Conservation (phyloP, 2,113 vertebrate species). For the Mustela nigripes region DNA sequence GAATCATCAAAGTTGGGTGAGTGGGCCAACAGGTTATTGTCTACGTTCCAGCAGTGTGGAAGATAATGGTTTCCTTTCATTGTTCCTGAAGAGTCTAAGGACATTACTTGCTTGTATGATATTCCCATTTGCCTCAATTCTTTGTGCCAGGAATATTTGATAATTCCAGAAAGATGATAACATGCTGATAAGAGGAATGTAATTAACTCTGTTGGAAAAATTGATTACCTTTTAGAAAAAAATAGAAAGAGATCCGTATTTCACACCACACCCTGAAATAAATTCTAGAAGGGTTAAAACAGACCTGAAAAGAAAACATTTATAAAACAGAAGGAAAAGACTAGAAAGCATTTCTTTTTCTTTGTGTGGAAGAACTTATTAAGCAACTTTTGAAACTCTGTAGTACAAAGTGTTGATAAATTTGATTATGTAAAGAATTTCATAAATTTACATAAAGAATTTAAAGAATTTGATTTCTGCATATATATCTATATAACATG, state of each 20-base stretch:
- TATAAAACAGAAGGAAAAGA: constrained; percentile 18
- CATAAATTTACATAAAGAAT: not conserved
- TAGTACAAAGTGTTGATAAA: not conserved
- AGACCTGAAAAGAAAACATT: not conserved
- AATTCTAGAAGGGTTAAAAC: not conserved
- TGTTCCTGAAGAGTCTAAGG: not conserved
- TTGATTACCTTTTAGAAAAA: constrained; percentile 1
- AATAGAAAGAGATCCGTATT: not conserved
- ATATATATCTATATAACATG: not conserved
- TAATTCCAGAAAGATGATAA: not conserved
- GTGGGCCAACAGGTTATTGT: not conserved
- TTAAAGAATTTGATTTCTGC: not conserved
- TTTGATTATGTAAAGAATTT: constrained; percentile 14
- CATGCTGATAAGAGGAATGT: not conserved
- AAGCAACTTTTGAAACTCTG: not conserved
- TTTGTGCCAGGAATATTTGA: constrained; percentile 1
- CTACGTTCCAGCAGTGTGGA: not conserved
- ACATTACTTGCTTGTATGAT: not conserved
- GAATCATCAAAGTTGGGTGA: not conserved
- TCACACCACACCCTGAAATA: not conserved
- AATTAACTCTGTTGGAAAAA: not conserved
- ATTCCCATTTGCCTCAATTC: not conserved
- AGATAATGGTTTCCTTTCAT: not conserved
- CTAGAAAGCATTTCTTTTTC: not conserved
- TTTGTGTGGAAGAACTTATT: not conserved